These are phyloP conservation scores for Pardosa pseudoannulata DNA, from an alignment of 2,888 invertebrate genomes.

Conservation along the genomic window DNA sequence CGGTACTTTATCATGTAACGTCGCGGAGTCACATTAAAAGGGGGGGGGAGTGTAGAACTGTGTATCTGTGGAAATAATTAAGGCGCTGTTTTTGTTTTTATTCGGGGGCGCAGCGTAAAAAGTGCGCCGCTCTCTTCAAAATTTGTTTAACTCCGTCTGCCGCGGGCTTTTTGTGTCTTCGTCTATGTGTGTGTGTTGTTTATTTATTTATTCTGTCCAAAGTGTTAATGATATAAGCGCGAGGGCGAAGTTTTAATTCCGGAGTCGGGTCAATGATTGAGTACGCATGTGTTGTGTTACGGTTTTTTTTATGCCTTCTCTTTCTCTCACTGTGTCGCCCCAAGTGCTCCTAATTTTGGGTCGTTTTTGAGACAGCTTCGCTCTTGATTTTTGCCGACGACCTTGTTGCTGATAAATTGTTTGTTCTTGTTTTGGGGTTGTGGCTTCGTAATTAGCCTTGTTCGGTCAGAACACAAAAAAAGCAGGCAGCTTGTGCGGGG, in stretches of 20 bases:
- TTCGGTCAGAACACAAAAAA: slow-evolving; percentile 4
- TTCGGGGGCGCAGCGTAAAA: slow-evolving; percentile 43
- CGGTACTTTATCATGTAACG: slow-evolving; percentile 67
- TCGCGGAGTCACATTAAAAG: slow-evolving; percentile 22
- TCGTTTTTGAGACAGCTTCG: background rate
- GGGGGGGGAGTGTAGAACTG: too few species aligned
- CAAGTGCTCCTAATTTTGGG: background rate
- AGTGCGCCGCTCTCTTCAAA: slow-evolving; percentile 60
- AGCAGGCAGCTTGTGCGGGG: background rate
- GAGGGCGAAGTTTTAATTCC: background rate
- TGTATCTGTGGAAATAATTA: slow-evolving; percentile 52
- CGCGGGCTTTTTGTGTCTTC: background rate
- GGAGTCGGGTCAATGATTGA: slow-evolving; percentile 12
- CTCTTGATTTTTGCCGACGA: slow-evolving; percentile 22
- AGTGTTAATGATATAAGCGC: slow-evolving; percentile 12
- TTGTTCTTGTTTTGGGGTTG: background rate
- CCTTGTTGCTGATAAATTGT: slow-evolving; percentile 39
- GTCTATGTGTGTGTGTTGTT: background rate
- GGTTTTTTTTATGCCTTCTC: background rate
- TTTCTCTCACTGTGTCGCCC: background rate
- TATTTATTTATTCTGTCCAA: slow-evolving; percentile 1
- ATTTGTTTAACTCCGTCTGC: slow-evolving; percentile 58
- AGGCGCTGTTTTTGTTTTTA: slow-evolving; percentile 33
- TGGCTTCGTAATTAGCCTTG: slow-evolving; percentile 34
- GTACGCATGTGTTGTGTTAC: background rate